Conservation (phyloP, 2,797 vertebrate species). For the Lagodon rhomboides region DNA sequence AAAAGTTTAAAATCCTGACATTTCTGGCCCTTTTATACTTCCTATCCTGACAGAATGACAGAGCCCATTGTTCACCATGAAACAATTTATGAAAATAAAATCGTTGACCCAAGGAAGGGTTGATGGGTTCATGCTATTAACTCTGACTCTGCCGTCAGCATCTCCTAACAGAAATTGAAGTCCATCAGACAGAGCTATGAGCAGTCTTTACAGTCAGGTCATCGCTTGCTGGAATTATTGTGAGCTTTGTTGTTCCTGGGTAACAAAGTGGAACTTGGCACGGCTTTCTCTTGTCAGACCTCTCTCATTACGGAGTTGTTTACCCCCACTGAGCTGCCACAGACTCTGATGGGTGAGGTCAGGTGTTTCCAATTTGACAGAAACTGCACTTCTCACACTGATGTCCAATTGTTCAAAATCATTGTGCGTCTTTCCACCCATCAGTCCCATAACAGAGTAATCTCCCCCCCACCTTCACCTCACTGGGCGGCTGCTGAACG, state of each 20-base stretch:
- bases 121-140: conserved; percentile 40
- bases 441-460: background rate
- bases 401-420: background rate
- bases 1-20: conserved; percentile 6
- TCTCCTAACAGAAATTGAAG: conserved; percentile 25
- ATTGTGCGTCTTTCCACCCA: background rate
- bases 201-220: conserved; percentile 16
- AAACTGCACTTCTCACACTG: background rate
- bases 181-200: conserved; percentile 2
- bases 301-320: conserved; percentile 20
- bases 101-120: conserved; percentile 13
- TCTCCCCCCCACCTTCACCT: background rate
- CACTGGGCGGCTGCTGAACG: background rate
- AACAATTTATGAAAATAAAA: conserved; percentile 62
- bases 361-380: conserved; percentile 21
- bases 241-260: background rate
- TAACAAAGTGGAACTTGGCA: conserved; percentile 8
- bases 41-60: conserved; percentile 35
- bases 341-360: conserved; percentile 9
- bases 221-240: conserved; percentile 2
- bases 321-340: conserved; percentile 20
- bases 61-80: conserved; percentile 43
- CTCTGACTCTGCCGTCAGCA: conserved; percentile 28
- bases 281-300: conserved; percentile 10
- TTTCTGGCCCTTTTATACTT: conserved; percentile 6